These are phyloP conservation scores for Neogobius melanostomus DNA, from an alignment of 2,113 vertebrate species.

Conservation along the genomic window DNA sequence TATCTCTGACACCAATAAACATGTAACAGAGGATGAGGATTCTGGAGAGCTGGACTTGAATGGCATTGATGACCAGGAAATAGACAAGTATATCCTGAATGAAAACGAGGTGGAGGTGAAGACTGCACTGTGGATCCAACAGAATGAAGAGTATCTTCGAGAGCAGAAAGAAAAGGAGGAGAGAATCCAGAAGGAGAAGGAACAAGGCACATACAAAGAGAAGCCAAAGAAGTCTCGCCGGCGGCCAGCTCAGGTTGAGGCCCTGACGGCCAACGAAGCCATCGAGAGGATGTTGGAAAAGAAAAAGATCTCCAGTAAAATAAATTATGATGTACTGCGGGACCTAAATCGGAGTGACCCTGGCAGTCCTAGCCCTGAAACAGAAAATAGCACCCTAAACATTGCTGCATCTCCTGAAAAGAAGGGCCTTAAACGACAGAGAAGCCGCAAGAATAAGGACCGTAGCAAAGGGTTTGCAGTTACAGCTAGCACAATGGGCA, in stretches of 20 bases:
- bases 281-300: constrained; percentile 98
- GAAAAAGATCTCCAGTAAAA: constrained; percentile 98
- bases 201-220: constrained; percentile 96
- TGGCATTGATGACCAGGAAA: constrained; percentile 93
- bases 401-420: constrained; percentile 63
- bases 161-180: constrained; percentile 97
- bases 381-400: constrained; percentile 75
- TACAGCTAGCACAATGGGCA: constrained; percentile 78
- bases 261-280: constrained; percentile 90
- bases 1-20: constrained; percentile 74
- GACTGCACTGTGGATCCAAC: constrained; percentile 93
- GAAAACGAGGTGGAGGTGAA: constrained; percentile 90
- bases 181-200: constrained; percentile 91
- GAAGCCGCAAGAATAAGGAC: constrained; percentile 66
- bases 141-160: constrained; percentile 92
- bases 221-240: constrained; percentile 90
- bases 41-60: constrained; percentile 89
- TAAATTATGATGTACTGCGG: constrained; percentile 94
- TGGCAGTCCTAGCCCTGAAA: constrained; percentile 57
- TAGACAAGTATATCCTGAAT: constrained; percentile 96
- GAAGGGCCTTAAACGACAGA: constrained; percentile 5
- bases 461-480: constrained; percentile 62
- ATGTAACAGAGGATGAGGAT: constrained; percentile 75
- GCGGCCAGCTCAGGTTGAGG: constrained; percentile 85
- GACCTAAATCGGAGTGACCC: constrained; percentile 82